phyloP scores from a whole-genome alignment of 2,113 vertebrate species.

The Cnemophilus loriae region DNA sequence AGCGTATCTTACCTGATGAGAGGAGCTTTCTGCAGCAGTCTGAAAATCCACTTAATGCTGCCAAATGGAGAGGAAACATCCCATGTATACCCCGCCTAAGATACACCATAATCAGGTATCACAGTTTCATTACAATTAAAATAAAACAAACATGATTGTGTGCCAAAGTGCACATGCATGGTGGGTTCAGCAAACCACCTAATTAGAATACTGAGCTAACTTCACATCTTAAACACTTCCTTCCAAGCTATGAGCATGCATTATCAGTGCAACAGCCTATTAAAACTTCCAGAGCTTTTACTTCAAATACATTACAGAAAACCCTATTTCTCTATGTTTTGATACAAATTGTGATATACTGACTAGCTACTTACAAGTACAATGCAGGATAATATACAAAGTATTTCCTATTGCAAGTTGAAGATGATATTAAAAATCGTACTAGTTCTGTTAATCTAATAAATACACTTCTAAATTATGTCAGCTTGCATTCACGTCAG shows the following conservation, averaged over 20 bases:
- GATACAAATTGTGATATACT: not conserved
- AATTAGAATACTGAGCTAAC: not conserved
- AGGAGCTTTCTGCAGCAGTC: slow-evolving; percentile 98
- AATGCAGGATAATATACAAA: not conserved
- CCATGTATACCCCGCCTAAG: slow-evolving; percentile 92
- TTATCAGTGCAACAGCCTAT: not conserved
- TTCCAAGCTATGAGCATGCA: not conserved
- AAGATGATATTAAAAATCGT: not conserved
- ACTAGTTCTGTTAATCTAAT: not conserved
- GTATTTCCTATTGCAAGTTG: not conserved
- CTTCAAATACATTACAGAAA: not conserved
- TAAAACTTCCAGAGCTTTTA: not conserved
- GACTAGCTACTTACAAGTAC: not conserved
- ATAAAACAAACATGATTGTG: slow-evolving; percentile 35
- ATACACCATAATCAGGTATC: slow-evolving; percentile 67
- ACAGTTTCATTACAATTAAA: slow-evolving; percentile 58
- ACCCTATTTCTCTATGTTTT: not conserved
- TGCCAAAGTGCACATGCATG: not conserved
- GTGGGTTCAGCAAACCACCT: not conserved
- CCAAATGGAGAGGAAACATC: slow-evolving; percentile 98
- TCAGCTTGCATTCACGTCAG: not conserved
- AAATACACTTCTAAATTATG: not conserved
- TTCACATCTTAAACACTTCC: not conserved
- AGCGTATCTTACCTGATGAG: slow-evolving; percentile 82
- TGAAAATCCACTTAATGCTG: slow-evolving; percentile 97